Evolutionary conservation across 2,888 invertebrate genomes (phyloP).

Genomic region (Caenorhabditis sp.): DNA sequence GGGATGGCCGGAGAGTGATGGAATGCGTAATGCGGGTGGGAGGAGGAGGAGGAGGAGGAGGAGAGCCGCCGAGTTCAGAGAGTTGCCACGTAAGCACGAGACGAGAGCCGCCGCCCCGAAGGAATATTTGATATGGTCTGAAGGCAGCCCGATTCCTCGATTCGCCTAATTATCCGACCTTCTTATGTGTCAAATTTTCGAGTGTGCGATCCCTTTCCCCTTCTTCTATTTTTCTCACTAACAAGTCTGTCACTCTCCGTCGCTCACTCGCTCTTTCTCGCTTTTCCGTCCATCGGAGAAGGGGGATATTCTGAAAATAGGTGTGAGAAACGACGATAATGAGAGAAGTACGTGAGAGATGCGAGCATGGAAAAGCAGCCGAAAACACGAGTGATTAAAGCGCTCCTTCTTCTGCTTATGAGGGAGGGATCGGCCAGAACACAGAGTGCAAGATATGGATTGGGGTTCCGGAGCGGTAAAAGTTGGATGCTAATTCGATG

Average conservation of each 20-base stretch:
- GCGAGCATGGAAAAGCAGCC: not conserved
- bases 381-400: not conserved
- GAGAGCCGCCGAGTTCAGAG: conserved; percentile 1
- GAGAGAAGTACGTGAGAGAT: conserved; percentile 23
- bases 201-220: not conserved
- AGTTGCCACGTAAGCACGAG: conserved; percentile 24
- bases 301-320: conserved; percentile 12
- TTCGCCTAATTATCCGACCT: conserved; percentile 24
- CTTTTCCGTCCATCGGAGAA: not conserved
- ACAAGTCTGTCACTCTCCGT: not conserved
- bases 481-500: conserved; percentile 22
- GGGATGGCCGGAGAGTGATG: not conserved
- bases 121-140: conserved; percentile 41
- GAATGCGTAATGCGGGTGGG: conserved; percentile 48
- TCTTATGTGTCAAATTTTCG: conserved; percentile 29
- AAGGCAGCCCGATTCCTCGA: not conserved
- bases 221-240: conserved; percentile 5
- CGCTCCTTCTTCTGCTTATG: no score
- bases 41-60: not conserved
- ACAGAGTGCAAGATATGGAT: conserved; percentile 1
- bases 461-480: conserved; percentile 7
- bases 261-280: conserved; percentile 1
- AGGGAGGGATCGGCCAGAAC: not conserved
- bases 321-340: conserved; percentile 22
- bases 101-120: conserved; percentile 17